Evolutionary conservation across 2,797 vertebrate genomes (phyloP), one percentile per base, ranked within the genome.

Genomic region (Phataginus tricuspis): DNA sequence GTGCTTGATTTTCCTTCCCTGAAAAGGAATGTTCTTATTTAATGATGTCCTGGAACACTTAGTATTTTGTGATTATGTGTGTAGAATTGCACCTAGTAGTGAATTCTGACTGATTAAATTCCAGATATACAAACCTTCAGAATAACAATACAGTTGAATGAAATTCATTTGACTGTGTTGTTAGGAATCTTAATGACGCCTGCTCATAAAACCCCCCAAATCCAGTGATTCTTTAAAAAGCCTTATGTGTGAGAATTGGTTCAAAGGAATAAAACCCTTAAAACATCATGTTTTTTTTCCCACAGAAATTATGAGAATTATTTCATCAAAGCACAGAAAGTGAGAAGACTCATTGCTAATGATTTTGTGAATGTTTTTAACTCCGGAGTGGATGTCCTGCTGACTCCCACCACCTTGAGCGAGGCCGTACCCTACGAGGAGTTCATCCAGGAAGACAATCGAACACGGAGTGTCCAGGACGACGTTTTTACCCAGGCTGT

Each of bases 401-500:
- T 99, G 57, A 99, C 99, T 5, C 99, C 99, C 94, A 99, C 99
- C 39, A 99, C 99, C 0, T 97, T 99, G 92, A 98, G 95, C 0
- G 99, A 99, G 21, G 99, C 99, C 0, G 87, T 98, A 0, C 90
- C 98, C 0, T 99, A 99, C 82, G 2, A 31, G 0, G 98, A 99
- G 96, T 99, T 99, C 97, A 99, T 98, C 96, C 98, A 98, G 97
- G 99, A 99, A 97, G 99, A 99, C 98, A 99, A 99, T 98, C 99
- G 98, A 96, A 99, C 99, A 0, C 99, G 99, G 98, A 99, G 99
- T 0, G 57, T 98, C 0, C 99, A 99, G 98, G 99, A 99, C 84
- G 99, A 99, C 71, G 93, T 99, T 95, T 99, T 99, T 61, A 99
- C 99, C 0, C 99, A 99, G 97, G 99, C 99, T 42, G 99, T 98